These are phyloP conservation scores for Biston betularia DNA, from an alignment of 2,888 invertebrate species.

Conservation along the genomic window DNA sequence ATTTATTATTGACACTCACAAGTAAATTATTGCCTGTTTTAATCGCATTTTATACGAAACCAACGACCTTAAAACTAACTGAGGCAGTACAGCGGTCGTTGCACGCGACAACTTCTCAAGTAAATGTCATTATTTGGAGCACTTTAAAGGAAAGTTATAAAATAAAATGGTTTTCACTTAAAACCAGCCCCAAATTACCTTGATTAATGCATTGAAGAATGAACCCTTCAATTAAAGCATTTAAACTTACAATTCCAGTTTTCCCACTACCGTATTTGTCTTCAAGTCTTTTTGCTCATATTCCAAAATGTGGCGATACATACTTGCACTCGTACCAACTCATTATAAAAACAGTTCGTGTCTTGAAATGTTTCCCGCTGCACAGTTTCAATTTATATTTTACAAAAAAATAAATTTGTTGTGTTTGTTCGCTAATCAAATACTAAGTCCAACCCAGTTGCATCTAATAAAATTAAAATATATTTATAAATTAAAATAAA, in stretches of 20 bases:
- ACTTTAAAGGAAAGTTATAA: slow-evolving; percentile 73
- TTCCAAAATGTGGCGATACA: slow-evolving; percentile 56
- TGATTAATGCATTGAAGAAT: slow-evolving; percentile 66
- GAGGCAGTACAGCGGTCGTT: slow-evolving; percentile 26
- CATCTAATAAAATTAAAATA: too few relatives aligned
- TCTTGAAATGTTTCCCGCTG: slow-evolving; percentile 26
- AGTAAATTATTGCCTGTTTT: slow-evolving; percentile 2
- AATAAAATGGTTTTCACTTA: slow-evolving; percentile 76
- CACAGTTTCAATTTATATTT: background rate
- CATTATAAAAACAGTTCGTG: slow-evolving; percentile 64
- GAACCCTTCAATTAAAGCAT: slow-evolving; percentile 74
- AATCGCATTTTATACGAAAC: slow-evolving; percentile 1
- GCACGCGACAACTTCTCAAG: slow-evolving; percentile 42
- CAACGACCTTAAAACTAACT: slow-evolving; percentile 20
- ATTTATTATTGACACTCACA: background rate
- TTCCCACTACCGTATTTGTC: slow-evolving; percentile 50
- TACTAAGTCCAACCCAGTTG: too few relatives aligned
- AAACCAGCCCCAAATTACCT: slow-evolving; percentile 74
- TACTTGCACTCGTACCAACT: slow-evolving; percentile 41
- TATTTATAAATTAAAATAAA: too few relatives aligned
- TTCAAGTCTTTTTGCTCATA: slow-evolving; percentile 14
- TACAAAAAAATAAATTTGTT: too few relatives aligned
- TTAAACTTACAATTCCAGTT: slow-evolving; percentile 68
- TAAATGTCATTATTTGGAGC: slow-evolving; percentile 78
- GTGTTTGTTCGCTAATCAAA: too few relatives aligned